Percentiles rank a stretch among this genome's conserved stretches.
phyloP scores from a whole-genome alignment of 2,888 invertebrate species.

The Papilio demoleus region DNA sequence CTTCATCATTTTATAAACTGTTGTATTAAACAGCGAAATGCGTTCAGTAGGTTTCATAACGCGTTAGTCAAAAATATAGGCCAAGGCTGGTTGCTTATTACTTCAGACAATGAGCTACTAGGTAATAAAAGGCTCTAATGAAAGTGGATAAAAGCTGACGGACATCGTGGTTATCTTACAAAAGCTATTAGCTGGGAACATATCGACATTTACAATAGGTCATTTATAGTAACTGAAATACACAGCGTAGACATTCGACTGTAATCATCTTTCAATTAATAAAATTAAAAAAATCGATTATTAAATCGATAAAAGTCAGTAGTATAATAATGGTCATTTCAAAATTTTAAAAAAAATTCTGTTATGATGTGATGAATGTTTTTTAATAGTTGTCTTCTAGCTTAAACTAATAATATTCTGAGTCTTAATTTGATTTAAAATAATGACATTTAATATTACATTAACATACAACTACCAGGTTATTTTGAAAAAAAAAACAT shows the following conservation, averaged over 20 bases:
- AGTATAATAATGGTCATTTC: neutral
- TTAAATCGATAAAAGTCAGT: neutral
- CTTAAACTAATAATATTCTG: too few species aligned
- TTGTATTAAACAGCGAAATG: constrained; percentile 1
- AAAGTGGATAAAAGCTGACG: constrained; percentile 61
- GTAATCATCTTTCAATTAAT: neutral
- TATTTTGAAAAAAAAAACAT: too few species aligned
- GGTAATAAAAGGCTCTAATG: constrained; percentile 64
- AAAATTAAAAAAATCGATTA: too few species aligned
- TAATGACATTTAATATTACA: too few species aligned
- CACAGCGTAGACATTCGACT: neutral
- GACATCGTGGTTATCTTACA: constrained; percentile 50
- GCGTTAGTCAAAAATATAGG: constrained; percentile 21
- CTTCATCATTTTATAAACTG: neutral
- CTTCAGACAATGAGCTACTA: constrained; percentile 44
- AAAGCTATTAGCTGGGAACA: constrained; percentile 43
- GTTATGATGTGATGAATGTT: too few species aligned
- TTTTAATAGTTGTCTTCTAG: too few species aligned
- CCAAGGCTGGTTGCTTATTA: constrained; percentile 44
- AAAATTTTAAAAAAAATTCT: too few species aligned
- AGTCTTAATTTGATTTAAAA: too few species aligned
- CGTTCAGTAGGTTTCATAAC: constrained; percentile 20
- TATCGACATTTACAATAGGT: constrained; percentile 31
- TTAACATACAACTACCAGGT: too few species aligned
- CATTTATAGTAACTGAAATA: neutral